Percentiles rank a stretch among this genome's conserved stretches.
Evolutionary conservation across 2,797 vertebrate genomes (phyloP).

Genomic region (Pantherophis vulpinus): DNA sequence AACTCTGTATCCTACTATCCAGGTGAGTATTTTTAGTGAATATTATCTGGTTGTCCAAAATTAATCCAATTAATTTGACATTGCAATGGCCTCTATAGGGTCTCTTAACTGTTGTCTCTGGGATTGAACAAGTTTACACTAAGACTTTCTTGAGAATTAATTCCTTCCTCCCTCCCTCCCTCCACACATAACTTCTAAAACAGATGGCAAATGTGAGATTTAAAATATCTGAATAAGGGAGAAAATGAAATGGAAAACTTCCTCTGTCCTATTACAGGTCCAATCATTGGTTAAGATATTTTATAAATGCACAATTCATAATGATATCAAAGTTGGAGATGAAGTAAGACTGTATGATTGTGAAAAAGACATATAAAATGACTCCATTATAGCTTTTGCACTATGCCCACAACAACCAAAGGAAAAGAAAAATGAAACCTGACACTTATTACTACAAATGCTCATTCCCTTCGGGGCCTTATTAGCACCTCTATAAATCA

Average conservation of each 20-base stretch:
- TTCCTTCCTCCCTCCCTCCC: accelerated
- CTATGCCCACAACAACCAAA: neutral
- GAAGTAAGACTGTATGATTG: neutral
- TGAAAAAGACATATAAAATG: constrained; percentile 17
- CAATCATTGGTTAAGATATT: neutral
- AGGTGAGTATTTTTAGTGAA: neutral
- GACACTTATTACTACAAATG: constrained; percentile 6
- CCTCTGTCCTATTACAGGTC: neutral
- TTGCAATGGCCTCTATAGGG: neutral
- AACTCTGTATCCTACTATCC: no score
- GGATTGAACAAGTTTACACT: neutral
- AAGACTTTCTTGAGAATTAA: neutral
- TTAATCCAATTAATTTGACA: neutral
- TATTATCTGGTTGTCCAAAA: neutral
- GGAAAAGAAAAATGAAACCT: constrained; percentile 38
- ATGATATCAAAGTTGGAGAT: neutral
- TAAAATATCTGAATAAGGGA: neutral
- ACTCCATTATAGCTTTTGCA: neutral
- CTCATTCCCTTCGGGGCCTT: constrained; percentile 16
- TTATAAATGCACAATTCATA: neutral
- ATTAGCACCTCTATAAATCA: constrained; percentile 13
- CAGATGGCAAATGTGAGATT: neutral
- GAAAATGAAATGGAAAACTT: neutral
- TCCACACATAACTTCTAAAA: neutral
- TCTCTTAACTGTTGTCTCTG: neutral